A percentile compares a stretch with the other conserved stretches of the same genome.
Evolutionary conservation across 1,140 invertebrate genomes (phyloP).

Genomic region (Antheraea mylitta): DNA sequence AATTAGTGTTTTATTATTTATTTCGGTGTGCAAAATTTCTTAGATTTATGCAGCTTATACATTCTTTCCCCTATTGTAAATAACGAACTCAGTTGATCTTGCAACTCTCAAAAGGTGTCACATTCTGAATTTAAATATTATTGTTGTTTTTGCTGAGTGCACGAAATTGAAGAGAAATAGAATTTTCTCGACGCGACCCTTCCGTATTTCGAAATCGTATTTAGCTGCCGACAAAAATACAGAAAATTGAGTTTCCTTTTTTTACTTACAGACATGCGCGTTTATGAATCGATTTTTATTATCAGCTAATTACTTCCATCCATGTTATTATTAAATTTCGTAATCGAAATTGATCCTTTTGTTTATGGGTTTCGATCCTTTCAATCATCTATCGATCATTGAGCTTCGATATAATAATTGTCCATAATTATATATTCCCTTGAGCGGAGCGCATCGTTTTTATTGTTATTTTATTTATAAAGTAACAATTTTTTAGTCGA

Average conservation of each 20-base stretch:
- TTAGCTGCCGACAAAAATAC: slow-evolving; percentile 28
- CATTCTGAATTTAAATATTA: slow-evolving; percentile 70
- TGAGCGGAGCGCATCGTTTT: slow-evolving; percentile 70
- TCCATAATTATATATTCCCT: slow-evolving; percentile 78
- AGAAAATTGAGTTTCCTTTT: slow-evolving; percentile 19
- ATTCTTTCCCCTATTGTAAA: slow-evolving; percentile 5
- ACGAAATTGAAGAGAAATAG: slow-evolving; percentile 73
- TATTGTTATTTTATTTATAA: slow-evolving; percentile 80
- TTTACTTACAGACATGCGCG: slow-evolving; percentile 8
- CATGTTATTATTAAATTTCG: slow-evolving; percentile 67
- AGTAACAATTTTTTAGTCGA: slow-evolving; percentile 72
- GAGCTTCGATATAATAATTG: slow-evolving; percentile 76
- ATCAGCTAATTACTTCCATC: slow-evolving; percentile 64
- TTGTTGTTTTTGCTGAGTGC: slow-evolving; percentile 72
- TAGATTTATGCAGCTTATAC: background rate
- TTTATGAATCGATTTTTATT: slow-evolving; percentile 51
- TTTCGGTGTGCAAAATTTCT: background rate
- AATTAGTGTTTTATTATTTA: slow-evolving; percentile 18
- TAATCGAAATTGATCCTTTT: slow-evolving; percentile 75
- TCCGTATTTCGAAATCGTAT: slow-evolving; percentile 42
- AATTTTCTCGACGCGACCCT: slow-evolving; percentile 61
- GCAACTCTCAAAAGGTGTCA: slow-evolving; percentile 46
- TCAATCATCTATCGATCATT: slow-evolving; percentile 77
- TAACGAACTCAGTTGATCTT: slow-evolving; percentile 31
- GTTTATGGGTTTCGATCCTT: slow-evolving; percentile 76